Base-by-base conservation (phyloP, 2,797 vertebrate species). In the Neosalanx taihuensis region DNA sequence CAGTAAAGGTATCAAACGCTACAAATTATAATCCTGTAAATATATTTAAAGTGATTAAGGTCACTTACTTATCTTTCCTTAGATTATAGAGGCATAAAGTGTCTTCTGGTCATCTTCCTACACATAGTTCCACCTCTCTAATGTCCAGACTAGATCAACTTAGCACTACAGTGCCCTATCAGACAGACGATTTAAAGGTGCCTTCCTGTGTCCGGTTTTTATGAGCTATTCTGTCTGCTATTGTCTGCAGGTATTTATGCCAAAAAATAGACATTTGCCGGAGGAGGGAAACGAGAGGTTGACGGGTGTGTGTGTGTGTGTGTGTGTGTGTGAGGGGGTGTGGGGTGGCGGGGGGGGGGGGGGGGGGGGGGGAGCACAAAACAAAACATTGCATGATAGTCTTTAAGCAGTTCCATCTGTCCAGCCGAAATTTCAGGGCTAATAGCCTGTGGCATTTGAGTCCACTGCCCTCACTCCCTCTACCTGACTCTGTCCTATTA, bases 381-480 rank as follows among this genome's bases (percentile, higher is more conserved):
- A 90, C 85, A 88, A 91, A 91, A 91, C 87, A 88, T 88, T 88
- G 92, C 96, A 96, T 95, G 95, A 96, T 96, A 94, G 94, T 94
- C 89, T 94, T 91, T 96, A 97, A 96, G 93, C 94, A 95, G 93
- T 96, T 96, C 95, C 95, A 97, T 96, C 94, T 97, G 96, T 96
- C 94, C 95, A 90, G 93, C 92, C 92, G 93, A 94, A 94, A 95
- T 95, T 93, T 93, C 93, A 93, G 93, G 33, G 92, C 94, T 95
- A 95, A 95, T 95, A 95, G 94, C 94, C 95, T 94, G 92, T 94
- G 94, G 94, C 92, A 85, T 93, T 95, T 92, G 93, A 82, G 81
- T 76, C 79, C 72, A 71, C 82, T 85, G 79, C 92, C 88, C 92
- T 94, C 92, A 93, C 94, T 91, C 94, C 90, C 94, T 93, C 93